Percentiles rank a stretch among this genome's conserved stretches.
Evolutionary conservation across 2,888 invertebrate species (phyloP).

Genomic region (Antheraea yamamai): DNA sequence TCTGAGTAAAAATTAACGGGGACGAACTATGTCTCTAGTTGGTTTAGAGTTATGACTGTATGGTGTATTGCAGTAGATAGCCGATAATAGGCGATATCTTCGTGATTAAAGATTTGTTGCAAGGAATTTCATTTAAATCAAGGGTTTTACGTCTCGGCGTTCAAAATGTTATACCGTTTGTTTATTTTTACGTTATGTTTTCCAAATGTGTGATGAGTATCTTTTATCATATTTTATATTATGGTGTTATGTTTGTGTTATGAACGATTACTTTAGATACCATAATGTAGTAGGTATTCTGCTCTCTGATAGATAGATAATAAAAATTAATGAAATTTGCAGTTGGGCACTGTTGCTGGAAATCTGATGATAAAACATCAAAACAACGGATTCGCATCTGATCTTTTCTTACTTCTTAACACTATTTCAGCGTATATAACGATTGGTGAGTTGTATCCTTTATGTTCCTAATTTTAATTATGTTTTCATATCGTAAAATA

Average conservation of each 20-base stretch:
- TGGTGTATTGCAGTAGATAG: background rate
- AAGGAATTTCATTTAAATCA: background rate
- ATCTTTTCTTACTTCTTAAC: conserved; percentile 82
- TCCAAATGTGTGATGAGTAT: too few species aligned
- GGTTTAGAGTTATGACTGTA: too few species aligned
- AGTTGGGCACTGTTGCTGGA: conserved; percentile 86
- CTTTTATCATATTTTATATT: too few species aligned
- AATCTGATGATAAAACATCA: conserved; percentile 86
- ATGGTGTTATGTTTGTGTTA: too few species aligned
- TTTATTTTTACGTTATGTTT: background rate
- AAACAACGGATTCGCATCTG: conserved; percentile 86
- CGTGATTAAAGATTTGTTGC: background rate
- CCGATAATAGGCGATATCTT: too few species aligned
- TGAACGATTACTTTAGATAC: too few species aligned
- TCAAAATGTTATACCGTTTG: background rate
- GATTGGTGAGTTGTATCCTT: conserved; percentile 47
- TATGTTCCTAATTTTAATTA: background rate
- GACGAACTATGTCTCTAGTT: too few species aligned
- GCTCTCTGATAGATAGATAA: background rate
- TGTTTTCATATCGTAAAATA: background rate
- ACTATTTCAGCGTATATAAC: conserved; percentile 59
- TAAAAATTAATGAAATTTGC: conserved; percentile 12
- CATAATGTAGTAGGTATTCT: background rate
- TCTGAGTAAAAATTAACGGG: too few species aligned
- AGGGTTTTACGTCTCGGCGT: background rate